Evolutionary conservation across 2,888 invertebrate species (phyloP).

Genomic region (Zaprionus bogoriensis): DNA sequence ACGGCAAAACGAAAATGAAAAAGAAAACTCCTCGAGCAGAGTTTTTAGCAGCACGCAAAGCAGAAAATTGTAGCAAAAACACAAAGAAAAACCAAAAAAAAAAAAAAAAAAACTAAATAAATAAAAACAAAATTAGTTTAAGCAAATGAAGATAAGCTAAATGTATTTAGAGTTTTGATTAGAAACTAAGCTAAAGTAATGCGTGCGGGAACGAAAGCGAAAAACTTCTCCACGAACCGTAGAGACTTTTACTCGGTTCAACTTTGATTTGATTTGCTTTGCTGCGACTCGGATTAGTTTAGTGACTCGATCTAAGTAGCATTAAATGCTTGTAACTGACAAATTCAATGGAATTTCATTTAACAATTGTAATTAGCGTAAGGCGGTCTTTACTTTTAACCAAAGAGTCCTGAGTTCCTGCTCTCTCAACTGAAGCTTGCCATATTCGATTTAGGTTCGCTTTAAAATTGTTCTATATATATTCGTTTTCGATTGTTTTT

Average conservation of each 20-base stretch:
- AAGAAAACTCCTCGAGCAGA: conserved; percentile 17
- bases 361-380: conserved; percentile 2
- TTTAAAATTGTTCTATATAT: not conserved
- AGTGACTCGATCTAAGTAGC: conserved; percentile 37
- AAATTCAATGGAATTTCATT: conserved; percentile 15
- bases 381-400: conserved; percentile 32
- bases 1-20: conserved; percentile 8
- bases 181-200: conserved; percentile 49
- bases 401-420: conserved; percentile 67
- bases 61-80: conserved; percentile 14
- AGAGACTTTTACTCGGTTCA: conserved; percentile 3
- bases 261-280: conserved; percentile 24
- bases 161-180: conserved; percentile 76
- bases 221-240: conserved; percentile 15
- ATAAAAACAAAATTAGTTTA: conserved; percentile 53
- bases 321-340: conserved; percentile 65
- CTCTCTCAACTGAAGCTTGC: conserved; percentile 41
- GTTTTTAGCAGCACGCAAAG: conserved; percentile 29
- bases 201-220: conserved; percentile 16
- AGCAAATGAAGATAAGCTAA: conserved; percentile 62
- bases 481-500: not conserved
- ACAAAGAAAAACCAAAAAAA: conserved; percentile 16
- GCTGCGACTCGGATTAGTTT: conserved; percentile 49
- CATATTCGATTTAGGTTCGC: conserved; percentile 20
- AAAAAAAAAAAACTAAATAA: conserved; percentile 15